These are phyloP conservation scores for Athene noctua DNA, from an alignment of 2,113 vertebrate species.

Conservation along the genomic window DNA sequence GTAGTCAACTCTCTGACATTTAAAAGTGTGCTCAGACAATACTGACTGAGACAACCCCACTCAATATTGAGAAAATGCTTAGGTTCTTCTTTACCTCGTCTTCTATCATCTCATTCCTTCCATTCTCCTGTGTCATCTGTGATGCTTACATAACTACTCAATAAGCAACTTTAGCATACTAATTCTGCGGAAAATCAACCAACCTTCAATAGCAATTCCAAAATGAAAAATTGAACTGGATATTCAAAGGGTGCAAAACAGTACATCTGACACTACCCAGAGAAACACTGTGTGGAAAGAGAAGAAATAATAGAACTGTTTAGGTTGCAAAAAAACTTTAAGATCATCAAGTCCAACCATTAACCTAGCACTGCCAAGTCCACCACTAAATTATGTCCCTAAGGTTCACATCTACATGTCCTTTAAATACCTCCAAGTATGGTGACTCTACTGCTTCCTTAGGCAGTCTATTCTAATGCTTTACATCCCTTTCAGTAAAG, in stretches of 20 bases:
- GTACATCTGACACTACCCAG: rapidly evolving
- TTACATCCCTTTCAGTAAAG: no score
- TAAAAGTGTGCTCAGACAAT: not conserved
- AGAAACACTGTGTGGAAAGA: not conserved
- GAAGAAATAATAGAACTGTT: not conserved
- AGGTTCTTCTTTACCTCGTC: not conserved
- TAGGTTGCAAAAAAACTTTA: no score
- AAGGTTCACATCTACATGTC: no score
- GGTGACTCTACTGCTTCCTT: no score
- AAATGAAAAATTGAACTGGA: not conserved
- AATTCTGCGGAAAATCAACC: not conserved
- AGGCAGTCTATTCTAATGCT: no score
- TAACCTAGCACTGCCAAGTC: no score
- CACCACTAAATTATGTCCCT: no score
- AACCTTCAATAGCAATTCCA: not conserved
- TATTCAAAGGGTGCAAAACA: not conserved
- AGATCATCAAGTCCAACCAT: no score
- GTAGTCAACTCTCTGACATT: not conserved
- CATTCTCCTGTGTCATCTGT: not conserved
- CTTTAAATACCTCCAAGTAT: no score
- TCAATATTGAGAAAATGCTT: not conserved
- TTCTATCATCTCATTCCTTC: not conserved
- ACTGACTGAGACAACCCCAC: not conserved
- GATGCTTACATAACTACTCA: not conserved
- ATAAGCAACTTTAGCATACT: not conserved